Evolutionary conservation across 2,797 vertebrate genomes (phyloP), one percentile per base, ranked within the genome.

Genomic region (Erpetoichthys calabaricus): DNA sequence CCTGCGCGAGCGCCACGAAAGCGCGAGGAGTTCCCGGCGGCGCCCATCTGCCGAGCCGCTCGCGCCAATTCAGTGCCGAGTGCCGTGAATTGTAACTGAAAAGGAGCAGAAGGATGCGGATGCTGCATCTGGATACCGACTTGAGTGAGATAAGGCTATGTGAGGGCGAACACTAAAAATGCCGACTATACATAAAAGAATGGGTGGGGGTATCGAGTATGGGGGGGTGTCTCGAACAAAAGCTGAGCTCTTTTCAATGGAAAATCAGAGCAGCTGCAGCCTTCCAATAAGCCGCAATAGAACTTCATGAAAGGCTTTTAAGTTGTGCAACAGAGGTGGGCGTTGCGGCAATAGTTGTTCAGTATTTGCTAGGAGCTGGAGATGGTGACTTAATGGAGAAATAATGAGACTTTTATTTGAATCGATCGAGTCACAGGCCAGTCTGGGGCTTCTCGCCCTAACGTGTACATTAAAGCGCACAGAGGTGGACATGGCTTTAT

Each of bases 201-300:
- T 25, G 25, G 25, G 2, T 25, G 25, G 25, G 25, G 25, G 25
- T 25, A 25, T 25, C 25, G 25, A 25, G 25, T 25, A 25, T 25
- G 25, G 25, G 25, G 25, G 25, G 25, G 25, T 25, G 25, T 25
- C 25, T 25, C 25, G 60, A 72, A 83, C 83, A 84, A 83, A 84
- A 77, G 73, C 73, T 70, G 69, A 70, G 75, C 25, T 25, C 79
- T 85, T 86, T 84, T 88, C 86, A 82, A 87, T 82, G 81, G 82
- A 73, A 79, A 67, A 85, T 84, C 73, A 70, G 79, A 86, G 80
- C 87, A 91, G 87, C 88, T 91, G 86, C 74, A 68, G 59, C 60
- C 44, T 53, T 51, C 54, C 57, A 60, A 54, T 59, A 45, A 25
- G 51, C 10, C 64, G 62, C 75, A 68, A 49, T 45, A 57, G 56